Evolutionary conservation across 1,140 invertebrate genomes (phyloP), one percentile per base, ranked within the genome.

Genomic region (Danaus melanippus): DNA sequence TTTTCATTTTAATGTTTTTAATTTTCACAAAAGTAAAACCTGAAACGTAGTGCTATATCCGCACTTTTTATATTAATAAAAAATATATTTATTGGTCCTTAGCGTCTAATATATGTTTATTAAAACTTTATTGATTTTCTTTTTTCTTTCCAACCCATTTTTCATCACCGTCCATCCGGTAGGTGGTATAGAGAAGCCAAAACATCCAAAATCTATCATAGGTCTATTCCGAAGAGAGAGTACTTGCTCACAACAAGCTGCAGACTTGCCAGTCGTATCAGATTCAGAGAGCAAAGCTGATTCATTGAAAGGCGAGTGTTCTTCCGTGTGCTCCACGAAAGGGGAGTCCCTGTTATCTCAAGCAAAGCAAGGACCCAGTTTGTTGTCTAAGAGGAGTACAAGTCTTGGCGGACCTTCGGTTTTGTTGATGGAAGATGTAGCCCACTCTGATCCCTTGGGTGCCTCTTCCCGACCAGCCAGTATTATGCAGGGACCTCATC

Each of bases 101-200:
- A 55, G 46, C 10, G 12, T 58, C 32, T 46, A 53, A 50, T 42
- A 12, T 50, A 50, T 40, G 7, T 41, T 32, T 32, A 32, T 32
- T 40, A 42, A 57, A 44, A 61, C 21, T 49, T 45, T 54, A 76
- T 74, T 69, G 57, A 63, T 57, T 69, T 79, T 75, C 75, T 74
- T 75, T 62, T 58, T 68, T 68, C 61, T 56, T 40, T 71, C 69
- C 64, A 39, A 60, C 60, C 73, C 67, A 46, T 64, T 64, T 46
- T 60, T 51, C 58, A 48, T 59, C 57, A 59, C 54, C 63, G 62
- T 64, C 52, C 71, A 50, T 61, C 56, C 51, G 67, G 60, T 79
- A 92, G 91, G 91, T 85, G 91, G 91, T 76, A 89, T 92, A 85
- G 91, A 91, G 80, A 91, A 92, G 86, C 89, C 90, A 89, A 90